Evolutionary conservation across 2,888 invertebrate species (phyloP).

Genomic region (Dicycla oo): DNA sequence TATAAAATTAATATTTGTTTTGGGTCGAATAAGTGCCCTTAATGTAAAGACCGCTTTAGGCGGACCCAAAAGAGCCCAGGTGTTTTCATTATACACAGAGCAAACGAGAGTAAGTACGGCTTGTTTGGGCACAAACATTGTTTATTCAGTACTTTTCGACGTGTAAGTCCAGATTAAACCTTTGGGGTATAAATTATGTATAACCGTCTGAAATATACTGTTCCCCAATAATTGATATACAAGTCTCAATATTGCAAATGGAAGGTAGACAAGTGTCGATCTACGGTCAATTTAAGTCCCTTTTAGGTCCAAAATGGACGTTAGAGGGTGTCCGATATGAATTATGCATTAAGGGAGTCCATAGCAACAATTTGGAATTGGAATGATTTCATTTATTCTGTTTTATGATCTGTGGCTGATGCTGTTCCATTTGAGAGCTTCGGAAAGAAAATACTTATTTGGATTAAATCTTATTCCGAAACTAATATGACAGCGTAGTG

Average conservation of each 20-base stretch:
- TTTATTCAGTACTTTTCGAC: constrained; percentile 71
- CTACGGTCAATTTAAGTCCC: constrained; percentile 82
- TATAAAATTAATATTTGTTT: constrained; percentile 53
- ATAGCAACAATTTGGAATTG: constrained; percentile 70
- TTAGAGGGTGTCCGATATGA: constrained; percentile 78
- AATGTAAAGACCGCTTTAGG: constrained; percentile 63
- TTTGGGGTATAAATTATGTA: constrained; percentile 49
- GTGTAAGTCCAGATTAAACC: constrained; percentile 66
- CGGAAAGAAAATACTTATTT: constrained; percentile 18
- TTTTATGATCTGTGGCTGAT: constrained; percentile 46
- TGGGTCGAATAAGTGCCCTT: constrained; percentile 52
- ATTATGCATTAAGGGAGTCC: constrained; percentile 83
- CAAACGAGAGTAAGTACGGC: constrained; percentile 71
- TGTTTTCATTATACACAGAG: constrained; percentile 75
- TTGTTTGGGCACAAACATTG: constrained; percentile 77
- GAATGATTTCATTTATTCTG: constrained; percentile 69
- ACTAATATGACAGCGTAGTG: neutral
- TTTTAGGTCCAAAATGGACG: constrained; percentile 78
- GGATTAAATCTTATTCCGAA: constrained; percentile 11
- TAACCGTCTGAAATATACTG: constrained; percentile 38
- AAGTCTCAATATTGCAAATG: constrained; percentile 75
- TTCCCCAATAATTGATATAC: constrained; percentile 75
- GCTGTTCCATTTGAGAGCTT: constrained; percentile 16
- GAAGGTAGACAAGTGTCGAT: constrained; percentile 77
- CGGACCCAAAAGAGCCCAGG: constrained; percentile 69